Evolutionary conservation across 2,888 invertebrate genomes (phyloP).

Genomic region (Germaria angustata): DNA sequence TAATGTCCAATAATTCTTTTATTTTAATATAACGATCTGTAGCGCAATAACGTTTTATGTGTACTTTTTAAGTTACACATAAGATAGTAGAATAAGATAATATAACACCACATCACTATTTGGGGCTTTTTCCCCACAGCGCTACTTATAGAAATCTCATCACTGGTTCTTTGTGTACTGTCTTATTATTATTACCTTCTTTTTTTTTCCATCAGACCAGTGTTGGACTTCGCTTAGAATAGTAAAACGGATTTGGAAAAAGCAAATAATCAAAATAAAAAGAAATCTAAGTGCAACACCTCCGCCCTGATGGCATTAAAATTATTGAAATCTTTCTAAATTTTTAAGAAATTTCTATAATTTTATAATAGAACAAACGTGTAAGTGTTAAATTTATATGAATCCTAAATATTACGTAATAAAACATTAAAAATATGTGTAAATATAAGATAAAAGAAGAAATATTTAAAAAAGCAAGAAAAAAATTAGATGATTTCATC

Average conservation of each 20-base stretch:
- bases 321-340: constrained; percentile 70
- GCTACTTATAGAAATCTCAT: too few relatives aligned
- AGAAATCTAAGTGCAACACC: constrained; percentile 54
- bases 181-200: constrained; percentile 23
- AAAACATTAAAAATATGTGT: constrained; percentile 64
- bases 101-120: too few relatives aligned
- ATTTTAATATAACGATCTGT: too few relatives aligned
- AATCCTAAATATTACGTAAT: constrained; percentile 74
- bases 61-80: too few relatives aligned
- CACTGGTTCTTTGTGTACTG: neutral
- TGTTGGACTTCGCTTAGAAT: constrained; percentile 53
- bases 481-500: constrained; percentile 51
- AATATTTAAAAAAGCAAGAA: constrained; percentile 5
- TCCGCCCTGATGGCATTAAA: constrained; percentile 78
- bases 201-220: constrained; percentile 50
- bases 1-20: too few relatives aligned
- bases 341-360: constrained; percentile 60
- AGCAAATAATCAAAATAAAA: constrained; percentile 46
- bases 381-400: constrained; percentile 71
- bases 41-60: too few relatives aligned
- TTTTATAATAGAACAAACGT: constrained; percentile 68
- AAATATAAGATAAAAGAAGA: constrained; percentile 52
- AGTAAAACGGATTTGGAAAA: constrained; percentile 41
- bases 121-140: too few relatives aligned
- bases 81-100: too few relatives aligned